Evolutionary conservation across 2,888 invertebrate species (phyloP), one percentile per base, ranked within the genome.

Genomic region (Boloria euphrosyne): DNA sequence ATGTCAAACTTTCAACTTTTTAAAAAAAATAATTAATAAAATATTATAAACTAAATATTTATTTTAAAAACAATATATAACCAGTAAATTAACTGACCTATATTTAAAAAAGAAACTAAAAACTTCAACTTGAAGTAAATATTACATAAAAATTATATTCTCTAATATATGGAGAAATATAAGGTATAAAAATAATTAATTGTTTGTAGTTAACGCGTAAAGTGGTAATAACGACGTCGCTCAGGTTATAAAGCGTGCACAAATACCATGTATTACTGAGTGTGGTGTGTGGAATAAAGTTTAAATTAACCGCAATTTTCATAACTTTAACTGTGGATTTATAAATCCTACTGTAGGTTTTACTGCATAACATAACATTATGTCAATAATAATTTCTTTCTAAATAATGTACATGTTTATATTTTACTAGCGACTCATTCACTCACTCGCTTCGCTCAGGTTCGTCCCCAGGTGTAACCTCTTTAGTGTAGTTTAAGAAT

Each of bases 121-220:
- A 0, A 2, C 10, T 38, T 38, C n/a, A n/a, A n/a, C 7, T 38
- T 38, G 10, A 10, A 38, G 10, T 10, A 38, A 7, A 31, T 31
- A 10, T 49, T 16, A 49, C 10, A 44, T 44, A 7, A 7, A 5
- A 4, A 22, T 44, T 14, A 22, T 44, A n/a, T 55, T n/a, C 7
- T 18, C 22, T 22, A 10, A 17, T 18, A 44, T 14, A 55, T 14
- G 44, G 38, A 13, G 13, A 16, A 44, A 18, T 44, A 44, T 44
- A 44, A 14, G 44, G 10, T 18, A 0, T 14, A 44, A 38, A 10
- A 38, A 44, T 44, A 44, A 55, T 55, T 55, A 55, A 55, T 55
- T 44, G 44, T 55, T 55, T 13, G 55, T 43, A 55, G 44, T 55
- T 44, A 46, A 55, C 7, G 10, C 31, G 14, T 55, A 55, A 44